Base-by-base conservation (phyloP, 2,888 invertebrate species). In the Eupithecia centaureata region DNA sequence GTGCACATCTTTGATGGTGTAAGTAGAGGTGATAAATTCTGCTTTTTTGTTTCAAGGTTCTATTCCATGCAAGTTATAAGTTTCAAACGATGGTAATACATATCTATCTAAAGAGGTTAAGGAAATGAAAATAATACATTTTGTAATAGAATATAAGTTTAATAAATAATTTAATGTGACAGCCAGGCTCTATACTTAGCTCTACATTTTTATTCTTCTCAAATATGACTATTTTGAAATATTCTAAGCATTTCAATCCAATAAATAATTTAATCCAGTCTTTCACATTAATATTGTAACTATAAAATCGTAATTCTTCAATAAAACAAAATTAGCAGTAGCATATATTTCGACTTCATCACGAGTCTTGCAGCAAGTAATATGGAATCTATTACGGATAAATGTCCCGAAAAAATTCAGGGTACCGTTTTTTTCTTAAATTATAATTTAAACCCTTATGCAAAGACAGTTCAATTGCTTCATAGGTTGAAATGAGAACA, bases 11-110 rank as follows among this genome's bases (percentile, higher is more conserved):
- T 71, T 75, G 67, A 70, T 74, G 76, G 75, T 81, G 81, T 77
- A 80, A 83, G 79, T 60, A 54, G 62, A 90, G 85, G 90, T 90
- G 91, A 91, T 90, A 91, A 87, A 88, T 76, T 35, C 63, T 32
- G 18, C 56, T 35, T 54, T 56, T 57, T 10, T 7, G 13, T 12
- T 27, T 22, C 54, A 67, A 59, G 60, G 54, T 54, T 25, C 47
- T 18, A 56, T 30, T n/a, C 10, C 5, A 10, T 32, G 5, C 18
- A 30, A 2, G 51, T 25, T 51, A 7, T 27, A 52, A 63, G 54
- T 59, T n/a, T n/a, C n/a, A n/a, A 51, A 47, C 22, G 22, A 47
- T 47, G 22, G 2, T 10, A 12, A 18, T 22, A 47, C 10, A n/a
- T 47, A 22, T 22, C 8, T 18, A 18, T 10, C 18, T 18, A 42